These are phyloP conservation scores for Megaustenia siamemsis DNA, from an alignment of 2,888 invertebrate genomes.

Conservation along the genomic window DNA sequence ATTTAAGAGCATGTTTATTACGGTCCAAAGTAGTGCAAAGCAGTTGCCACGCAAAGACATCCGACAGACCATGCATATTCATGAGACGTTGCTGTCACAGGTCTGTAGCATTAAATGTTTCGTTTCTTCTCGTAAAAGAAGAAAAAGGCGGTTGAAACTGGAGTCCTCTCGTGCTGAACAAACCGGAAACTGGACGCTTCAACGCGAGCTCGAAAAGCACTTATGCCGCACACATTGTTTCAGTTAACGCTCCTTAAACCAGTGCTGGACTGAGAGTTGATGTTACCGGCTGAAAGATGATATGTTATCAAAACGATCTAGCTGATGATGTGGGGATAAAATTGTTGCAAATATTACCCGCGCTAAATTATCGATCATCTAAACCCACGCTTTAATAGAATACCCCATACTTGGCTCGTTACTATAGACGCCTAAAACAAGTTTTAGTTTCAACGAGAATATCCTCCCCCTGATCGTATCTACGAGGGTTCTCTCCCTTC, in stretches of 20 bases:
- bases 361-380: not conserved
- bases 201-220: slow-evolving; percentile 20
- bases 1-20: slow-evolving; percentile 45
- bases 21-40: slow-evolving; percentile 33
- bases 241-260: slow-evolving; percentile 4
- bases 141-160: not conserved
- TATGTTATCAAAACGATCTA: not conserved
- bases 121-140: not conserved
- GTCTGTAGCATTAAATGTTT: slow-evolving; percentile 32
- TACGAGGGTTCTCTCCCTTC: slow-evolving; percentile 13
- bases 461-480: not conserved
- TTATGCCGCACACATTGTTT: slow-evolving; percentile 7
- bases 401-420: not conserved
- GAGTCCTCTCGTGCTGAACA: not conserved
- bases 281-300: not conserved
- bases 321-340: not conserved
- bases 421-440: not conserved
- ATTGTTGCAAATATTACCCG: not conserved
- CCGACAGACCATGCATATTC: slow-evolving; percentile 47
- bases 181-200: slow-evolving; percentile 24
- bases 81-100: slow-evolving; percentile 27
- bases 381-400: not conserved
- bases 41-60: slow-evolving; percentile 25
- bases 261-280: not conserved
- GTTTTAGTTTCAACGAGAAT: not conserved